A percentile compares a stretch with the other conserved stretches of the same genome.
phyloP scores from a whole-genome alignment of 2,888 invertebrate species.

The Mesorhabditis belari region DNA sequence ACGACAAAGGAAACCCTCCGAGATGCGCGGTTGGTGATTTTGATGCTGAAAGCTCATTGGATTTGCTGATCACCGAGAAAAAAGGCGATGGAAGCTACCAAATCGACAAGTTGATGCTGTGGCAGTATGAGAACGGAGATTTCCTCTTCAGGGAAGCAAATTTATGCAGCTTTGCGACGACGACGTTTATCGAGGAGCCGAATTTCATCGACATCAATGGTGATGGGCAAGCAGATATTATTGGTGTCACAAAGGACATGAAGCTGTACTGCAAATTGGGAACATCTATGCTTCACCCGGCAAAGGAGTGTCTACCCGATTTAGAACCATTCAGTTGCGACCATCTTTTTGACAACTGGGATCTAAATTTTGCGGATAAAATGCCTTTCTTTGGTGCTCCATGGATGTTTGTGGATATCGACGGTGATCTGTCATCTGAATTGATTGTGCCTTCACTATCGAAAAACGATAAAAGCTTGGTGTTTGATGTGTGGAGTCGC shows the following conservation, averaged over 20 bases:
- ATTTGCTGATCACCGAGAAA: constrained; percentile 34
- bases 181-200: not conserved
- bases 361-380: not conserved
- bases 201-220: constrained; percentile 22
- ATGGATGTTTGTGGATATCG: not conserved
- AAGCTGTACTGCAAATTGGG: not conserved
- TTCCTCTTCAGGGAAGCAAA: no score
- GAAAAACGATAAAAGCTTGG: not conserved
- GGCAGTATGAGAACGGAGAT: not conserved
- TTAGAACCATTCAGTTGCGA: not conserved
- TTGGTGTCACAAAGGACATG: constrained; percentile 29
- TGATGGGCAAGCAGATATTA: constrained; percentile 42
- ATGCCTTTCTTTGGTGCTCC: not conserved
- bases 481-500: not conserved
- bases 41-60: constrained; percentile 42
- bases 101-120: not conserved
- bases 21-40: constrained; percentile 47
- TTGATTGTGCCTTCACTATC: not conserved
- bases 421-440: not conserved
- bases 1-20: no score
- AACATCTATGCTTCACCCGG: no score
- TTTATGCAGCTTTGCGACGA: not conserved
- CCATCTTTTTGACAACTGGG: not conserved
- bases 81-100: not conserved
- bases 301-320: no score